Conservation (phyloP, 2,888 invertebrate genomes). For the Caenorhabditis wallacei region DNA sequence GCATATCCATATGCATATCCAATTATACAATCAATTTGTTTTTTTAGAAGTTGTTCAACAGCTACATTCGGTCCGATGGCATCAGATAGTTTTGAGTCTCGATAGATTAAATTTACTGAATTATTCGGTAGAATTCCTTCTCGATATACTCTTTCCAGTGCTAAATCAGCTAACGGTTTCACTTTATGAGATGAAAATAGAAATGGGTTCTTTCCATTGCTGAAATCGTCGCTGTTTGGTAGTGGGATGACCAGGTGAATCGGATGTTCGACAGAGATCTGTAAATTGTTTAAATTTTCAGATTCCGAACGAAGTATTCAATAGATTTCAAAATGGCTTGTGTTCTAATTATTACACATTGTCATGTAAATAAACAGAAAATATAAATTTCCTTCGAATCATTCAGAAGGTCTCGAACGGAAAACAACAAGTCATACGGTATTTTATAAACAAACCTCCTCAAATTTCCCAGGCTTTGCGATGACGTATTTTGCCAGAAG, state of each 20-base stretch:
- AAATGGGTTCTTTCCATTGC: constrained; percentile 77
- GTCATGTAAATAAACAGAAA: no score
- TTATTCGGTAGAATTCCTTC: constrained; percentile 68
- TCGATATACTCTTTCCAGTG: constrained; percentile 77
- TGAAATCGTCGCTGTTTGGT: constrained; percentile 70
- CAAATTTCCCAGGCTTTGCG: constrained; percentile 14
- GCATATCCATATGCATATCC: constrained; percentile 81
- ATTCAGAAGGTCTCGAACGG: no score
- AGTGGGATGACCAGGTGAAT: constrained; percentile 79
- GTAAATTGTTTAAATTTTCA: constrained; percentile 2
- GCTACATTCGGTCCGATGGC: constrained; percentile 82
- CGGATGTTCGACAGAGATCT: constrained; percentile 65
- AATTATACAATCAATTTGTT: constrained; percentile 80
- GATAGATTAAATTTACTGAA: constrained; percentile 74
- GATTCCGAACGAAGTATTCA: not conserved
- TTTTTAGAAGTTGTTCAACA: constrained; percentile 74
- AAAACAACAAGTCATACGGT: no score
- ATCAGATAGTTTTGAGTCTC: constrained; percentile 78
- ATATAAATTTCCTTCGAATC: no score
- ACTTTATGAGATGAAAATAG: constrained; percentile 77
- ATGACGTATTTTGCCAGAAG: constrained; percentile 9
- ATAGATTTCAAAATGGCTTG: no score
- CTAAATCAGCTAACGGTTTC: constrained; percentile 77
- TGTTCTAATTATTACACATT: no score
- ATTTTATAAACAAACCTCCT: constrained; percentile 19